Evolutionary conservation across 2,797 vertebrate species (phyloP), one percentile per base, ranked within the genome.

Genomic region (Acanthurus leucopareius): DNA sequence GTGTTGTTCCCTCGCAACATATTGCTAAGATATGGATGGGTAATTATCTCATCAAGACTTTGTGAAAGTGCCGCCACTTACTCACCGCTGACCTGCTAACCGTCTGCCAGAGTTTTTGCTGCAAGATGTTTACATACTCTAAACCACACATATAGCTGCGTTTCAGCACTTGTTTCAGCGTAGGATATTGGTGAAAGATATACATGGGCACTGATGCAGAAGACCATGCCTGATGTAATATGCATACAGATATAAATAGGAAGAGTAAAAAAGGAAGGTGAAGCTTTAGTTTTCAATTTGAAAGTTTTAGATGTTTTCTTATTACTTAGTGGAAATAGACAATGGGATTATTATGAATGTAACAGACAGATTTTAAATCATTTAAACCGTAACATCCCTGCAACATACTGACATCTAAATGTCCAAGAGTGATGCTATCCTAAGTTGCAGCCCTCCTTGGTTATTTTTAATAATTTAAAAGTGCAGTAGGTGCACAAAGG

Each of bases 1-100:
- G 16, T 64, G 70, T 87, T 77, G 88, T 91, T 93, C 87, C 79
- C 72, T 62, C 84, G 89, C 85, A 88, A 83, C 91, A 93, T 94
- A 94, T 93, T 95, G 92, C 86, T 70, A 56, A 85, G 93, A 82
- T 86, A 94, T 92, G 93, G 92, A 93, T 92, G 92, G 86, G 85
- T 92, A 94, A 93, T 91, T 89, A 93, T 92, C 92, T 93, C 91
- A 95, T 93, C 92, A 92, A 93, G 89, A 92, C 85, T 93, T 90
- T 87, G 90, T 79, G 85, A 88, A 89, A 86, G 87, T 83, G 83
- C 79, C 53, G 74, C 84, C 82, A 77, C 89, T 88, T 91, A 87
- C 82, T 93, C 92, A 91, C 79, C 53, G 69, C 90, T 94, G 93
- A 92, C 92, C 92, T 86, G 88, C 87, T 84, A 79, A 85, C 83